These are phyloP conservation scores for Ptychodera flava DNA, from an alignment of 35 echinoderm and acorn worm species.

Conservation along the genomic window DNA sequence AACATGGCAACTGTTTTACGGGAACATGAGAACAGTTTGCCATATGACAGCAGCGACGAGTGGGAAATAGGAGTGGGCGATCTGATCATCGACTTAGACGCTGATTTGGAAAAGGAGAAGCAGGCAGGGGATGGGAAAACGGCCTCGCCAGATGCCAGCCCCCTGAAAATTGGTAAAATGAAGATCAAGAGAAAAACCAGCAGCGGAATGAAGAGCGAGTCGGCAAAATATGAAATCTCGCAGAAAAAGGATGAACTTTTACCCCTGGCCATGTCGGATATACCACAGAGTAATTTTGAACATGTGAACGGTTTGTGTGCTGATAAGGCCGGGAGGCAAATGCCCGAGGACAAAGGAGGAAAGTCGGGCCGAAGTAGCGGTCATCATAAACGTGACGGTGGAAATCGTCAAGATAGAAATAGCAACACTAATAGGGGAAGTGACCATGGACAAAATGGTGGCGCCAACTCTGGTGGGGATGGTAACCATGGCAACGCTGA, in stretches of 20 bases:
- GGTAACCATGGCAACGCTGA: neutral
- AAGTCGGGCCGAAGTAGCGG: neutral
- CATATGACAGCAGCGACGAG: slow-evolving; percentile 96
- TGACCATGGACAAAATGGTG: neutral
- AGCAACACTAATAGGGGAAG: neutral
- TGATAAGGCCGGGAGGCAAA: neutral
- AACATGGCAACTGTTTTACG: neutral
- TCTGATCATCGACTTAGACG: slow-evolving; percentile 97
- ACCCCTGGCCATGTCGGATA: neutral
- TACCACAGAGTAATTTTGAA: neutral
- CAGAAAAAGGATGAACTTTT: neutral
- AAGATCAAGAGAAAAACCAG: slow-evolving; percentile 97
- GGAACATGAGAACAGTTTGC: neutral
- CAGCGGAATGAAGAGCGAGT: slow-evolving; percentile 47
- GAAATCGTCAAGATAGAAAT: neutral
- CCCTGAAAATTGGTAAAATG: slow-evolving; percentile 97
- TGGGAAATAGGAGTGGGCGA: slow-evolving; percentile 99
- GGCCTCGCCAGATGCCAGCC: slow-evolving; percentile 50
- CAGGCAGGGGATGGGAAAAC: slow-evolving; percentile 41
- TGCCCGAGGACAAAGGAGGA: slow-evolving; percentile 5
- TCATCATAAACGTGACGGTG: neutral
- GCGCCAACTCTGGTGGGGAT: neutral
- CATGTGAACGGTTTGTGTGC: slow-evolving; percentile 28
- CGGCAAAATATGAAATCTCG: neutral
- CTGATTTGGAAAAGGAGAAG: slow-evolving; percentile 94